Conservation (phyloP, 35 echinoderm and acorn worm species). For the Apostichopus parvimensis region DNA sequence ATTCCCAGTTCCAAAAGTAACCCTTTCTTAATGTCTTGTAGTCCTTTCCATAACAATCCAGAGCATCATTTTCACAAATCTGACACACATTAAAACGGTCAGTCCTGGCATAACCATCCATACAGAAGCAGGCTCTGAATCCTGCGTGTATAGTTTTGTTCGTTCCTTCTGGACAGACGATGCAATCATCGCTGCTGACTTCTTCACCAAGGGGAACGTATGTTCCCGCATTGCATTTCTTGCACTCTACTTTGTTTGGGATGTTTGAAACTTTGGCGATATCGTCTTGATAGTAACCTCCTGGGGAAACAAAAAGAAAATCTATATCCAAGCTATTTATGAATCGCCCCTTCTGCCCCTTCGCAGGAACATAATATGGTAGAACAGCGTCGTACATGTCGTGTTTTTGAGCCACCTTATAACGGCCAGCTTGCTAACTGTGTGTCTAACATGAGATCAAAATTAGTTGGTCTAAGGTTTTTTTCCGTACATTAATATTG, state of each 20-base stretch:
- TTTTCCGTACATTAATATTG: too few species aligned
- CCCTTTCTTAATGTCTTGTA: not conserved
- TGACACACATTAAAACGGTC: not conserved
- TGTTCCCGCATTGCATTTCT: not conserved
- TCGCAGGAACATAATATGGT: too few species aligned
- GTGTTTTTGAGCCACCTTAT: too few species aligned
- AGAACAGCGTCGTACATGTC: too few species aligned
- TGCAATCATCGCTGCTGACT: not conserved
- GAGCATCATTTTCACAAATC: not conserved
- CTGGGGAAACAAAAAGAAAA: not conserved
- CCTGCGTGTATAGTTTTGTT: not conserved
- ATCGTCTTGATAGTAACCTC: not conserved
- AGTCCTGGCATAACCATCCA: not conserved
- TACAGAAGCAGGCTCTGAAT: constrained; percentile 15
- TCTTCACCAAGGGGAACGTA: not conserved
- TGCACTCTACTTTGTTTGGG: not conserved
- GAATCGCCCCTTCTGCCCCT: too few species aligned
- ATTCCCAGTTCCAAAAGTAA: constrained; percentile 23
- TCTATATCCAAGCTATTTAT: not conserved
- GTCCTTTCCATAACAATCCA: too few species aligned
- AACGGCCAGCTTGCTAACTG: too few species aligned
- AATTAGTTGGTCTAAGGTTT: too few species aligned
- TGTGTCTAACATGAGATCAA: too few species aligned
- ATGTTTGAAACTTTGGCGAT: not conserved
- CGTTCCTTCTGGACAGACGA: constrained; percentile 4